Evolutionary conservation across 1,140 invertebrate species (phyloP).

Genomic region (Ceratitis capitata): DNA sequence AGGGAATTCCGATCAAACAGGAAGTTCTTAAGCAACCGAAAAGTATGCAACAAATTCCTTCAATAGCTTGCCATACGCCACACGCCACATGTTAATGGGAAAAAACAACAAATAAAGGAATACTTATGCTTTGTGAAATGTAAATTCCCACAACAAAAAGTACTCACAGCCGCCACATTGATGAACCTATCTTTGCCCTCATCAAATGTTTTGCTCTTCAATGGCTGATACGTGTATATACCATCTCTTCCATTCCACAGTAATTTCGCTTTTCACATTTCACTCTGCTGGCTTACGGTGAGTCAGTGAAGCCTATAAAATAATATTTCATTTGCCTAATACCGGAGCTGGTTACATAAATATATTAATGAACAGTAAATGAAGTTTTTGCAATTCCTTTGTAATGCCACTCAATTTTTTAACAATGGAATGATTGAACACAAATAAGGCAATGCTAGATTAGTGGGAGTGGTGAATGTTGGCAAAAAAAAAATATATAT

Average conservation of each 20-base stretch:
- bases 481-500: not conserved
- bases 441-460: no score
- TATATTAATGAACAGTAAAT: conserved; percentile 44
- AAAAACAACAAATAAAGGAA: not conserved
- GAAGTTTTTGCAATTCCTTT: conserved; percentile 38
- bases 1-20: conserved; percentile 45
- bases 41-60: conserved; percentile 42
- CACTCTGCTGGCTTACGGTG: not conserved
- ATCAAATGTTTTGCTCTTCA: not conserved
- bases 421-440: no score
- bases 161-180: not conserved
- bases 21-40: conserved; percentile 45
- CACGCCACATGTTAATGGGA: no score
- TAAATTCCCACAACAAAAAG: not conserved
- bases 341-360: conserved; percentile 37
- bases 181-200: not conserved
- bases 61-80: not conserved
- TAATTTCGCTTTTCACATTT: not conserved
- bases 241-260: not conserved
- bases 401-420: not conserved
- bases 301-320: conserved; percentile 16
- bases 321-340: conserved; percentile 44
- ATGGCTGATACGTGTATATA: not conserved
- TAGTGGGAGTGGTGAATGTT: not conserved
- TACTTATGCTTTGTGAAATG: not conserved